These are phyloP conservation scores for Ophion slaviceki DNA, from an alignment of 2,888 invertebrate species.

Conservation along the genomic window DNA sequence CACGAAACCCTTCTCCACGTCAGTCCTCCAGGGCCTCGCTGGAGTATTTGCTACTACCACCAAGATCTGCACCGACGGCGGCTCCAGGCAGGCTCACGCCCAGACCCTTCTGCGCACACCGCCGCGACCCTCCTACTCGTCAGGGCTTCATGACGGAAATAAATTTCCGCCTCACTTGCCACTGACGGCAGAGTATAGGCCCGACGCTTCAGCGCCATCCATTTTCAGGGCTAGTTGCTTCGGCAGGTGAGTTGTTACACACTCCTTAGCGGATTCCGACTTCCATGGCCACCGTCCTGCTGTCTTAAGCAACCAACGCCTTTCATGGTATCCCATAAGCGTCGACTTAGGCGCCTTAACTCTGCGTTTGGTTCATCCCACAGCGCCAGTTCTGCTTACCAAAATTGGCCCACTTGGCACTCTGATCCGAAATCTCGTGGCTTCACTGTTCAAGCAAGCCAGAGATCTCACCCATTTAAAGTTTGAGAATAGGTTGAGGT, in stretches of 20 bases:
- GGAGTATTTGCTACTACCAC: constrained; percentile 86
- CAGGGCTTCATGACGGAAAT: constrained; percentile 80
- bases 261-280: constrained; percentile 86
- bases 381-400: constrained; percentile 71
- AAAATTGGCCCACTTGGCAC: constrained; percentile 53
- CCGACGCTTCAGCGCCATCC: constrained; percentile 40
- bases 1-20: neutral
- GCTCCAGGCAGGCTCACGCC: constrained; percentile 83
- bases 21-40: neutral
- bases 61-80: constrained; percentile 83
- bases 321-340: constrained; percentile 85
- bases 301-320: constrained; percentile 87
- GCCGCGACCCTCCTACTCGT: constrained; percentile 87
- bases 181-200: constrained; percentile 38
- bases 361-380: constrained; percentile 74
- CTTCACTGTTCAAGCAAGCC: constrained; percentile 86
- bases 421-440: constrained; percentile 80
- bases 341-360: constrained; percentile 79
- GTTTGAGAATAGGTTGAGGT: constrained; percentile 91
- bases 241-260: constrained; percentile 86
- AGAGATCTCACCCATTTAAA: constrained; percentile 90
- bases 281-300: constrained; percentile 91
- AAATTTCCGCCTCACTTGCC: constrained; percentile 70
- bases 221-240: constrained; percentile 85
- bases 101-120: constrained; percentile 84